Base-by-base conservation (phyloP, 2,888 invertebrate species). In the Drosophila picticornis region DNA sequence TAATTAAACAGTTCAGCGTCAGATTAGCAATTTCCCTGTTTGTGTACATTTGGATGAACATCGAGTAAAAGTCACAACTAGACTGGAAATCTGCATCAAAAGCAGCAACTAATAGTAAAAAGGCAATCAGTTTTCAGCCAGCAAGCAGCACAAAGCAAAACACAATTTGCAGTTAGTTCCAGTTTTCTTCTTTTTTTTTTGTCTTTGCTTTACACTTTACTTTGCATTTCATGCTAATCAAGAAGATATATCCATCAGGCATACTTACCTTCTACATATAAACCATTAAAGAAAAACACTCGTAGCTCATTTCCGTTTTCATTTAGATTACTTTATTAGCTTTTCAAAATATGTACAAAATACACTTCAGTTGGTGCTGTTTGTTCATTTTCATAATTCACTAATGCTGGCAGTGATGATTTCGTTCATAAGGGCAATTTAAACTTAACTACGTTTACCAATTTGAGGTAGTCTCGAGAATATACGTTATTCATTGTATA, bases 351-450 rank as follows among this genome's bases (percentile, higher is more conserved):
- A 77, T 81, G 61, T 72, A 78, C 78, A 79, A 72, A 72, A 69
- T 81, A 80, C 16, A 31, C 43, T 29, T 38, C 27, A 46, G 13
- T 46, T 56, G n/a, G 13, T 60, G 69, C 72, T 63, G 62, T 72
- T 77, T 53, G 61, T 56, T 67, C 43, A 58, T 72, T 67, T 51
- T 40, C 11, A 27, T 57, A 53, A 68, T 77, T 70, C 51, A 58
- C 65, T 84, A 73, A 86, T 87, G 76, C 86, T 85, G 90, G 84
- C 84, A 90, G 88, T 84, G 88, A 63, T 87, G 46, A 68, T 69
- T 60, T 68, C 59, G 48, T 71, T 72, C 34, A 62, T 75, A 80
- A 83, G 83, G 81, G 72, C 83, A 55, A 59, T 70, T 70, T 34
- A n/a, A 67, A 58, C 67, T 69, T 59, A 71, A 56, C 52, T 83